A percentile compares a stretch with the other conserved stretches of the same genome.
phyloP scores from a whole-genome alignment of 2,113 vertebrate genomes.

The Lichenostomus cassidix region DNA sequence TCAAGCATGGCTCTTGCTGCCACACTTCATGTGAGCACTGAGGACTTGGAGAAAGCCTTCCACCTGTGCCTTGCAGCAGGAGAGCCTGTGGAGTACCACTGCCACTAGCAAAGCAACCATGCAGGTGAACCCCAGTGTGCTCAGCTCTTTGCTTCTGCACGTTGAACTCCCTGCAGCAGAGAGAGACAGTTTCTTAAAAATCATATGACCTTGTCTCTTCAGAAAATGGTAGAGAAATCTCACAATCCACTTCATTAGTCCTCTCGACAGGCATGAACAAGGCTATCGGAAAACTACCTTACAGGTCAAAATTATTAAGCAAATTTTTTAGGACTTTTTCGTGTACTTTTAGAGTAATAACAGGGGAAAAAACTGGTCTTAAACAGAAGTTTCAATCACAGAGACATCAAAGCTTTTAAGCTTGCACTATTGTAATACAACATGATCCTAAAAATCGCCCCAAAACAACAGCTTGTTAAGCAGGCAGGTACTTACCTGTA shows the following conservation, averaged over 20 bases:
- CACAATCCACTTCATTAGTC: neutral
- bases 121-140: neutral
- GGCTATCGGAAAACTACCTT: neutral
- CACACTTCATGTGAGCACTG: neutral
- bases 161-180: neutral
- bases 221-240: neutral
- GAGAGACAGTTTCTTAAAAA: neutral
- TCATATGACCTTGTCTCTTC: neutral
- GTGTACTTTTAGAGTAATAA: neutral
- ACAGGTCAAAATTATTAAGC: neutral
- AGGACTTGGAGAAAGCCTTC: neutral
- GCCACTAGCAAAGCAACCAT: neutral
- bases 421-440: neutral
- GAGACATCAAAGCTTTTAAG: conserved; percentile 25
- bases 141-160: neutral
- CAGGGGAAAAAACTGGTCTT: neutral
- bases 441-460: neutral
- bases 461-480: neutral
- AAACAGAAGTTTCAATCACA: neutral
- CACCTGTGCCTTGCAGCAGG: neutral
- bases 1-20: neutral
- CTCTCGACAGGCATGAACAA: neutral
- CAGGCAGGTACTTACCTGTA: conserved; percentile 27
- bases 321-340: neutral
- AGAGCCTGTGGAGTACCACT: neutral